phyloP scores from a whole-genome alignment of 2,797 vertebrate genomes.

The Hoplostethus atlanticus region DNA sequence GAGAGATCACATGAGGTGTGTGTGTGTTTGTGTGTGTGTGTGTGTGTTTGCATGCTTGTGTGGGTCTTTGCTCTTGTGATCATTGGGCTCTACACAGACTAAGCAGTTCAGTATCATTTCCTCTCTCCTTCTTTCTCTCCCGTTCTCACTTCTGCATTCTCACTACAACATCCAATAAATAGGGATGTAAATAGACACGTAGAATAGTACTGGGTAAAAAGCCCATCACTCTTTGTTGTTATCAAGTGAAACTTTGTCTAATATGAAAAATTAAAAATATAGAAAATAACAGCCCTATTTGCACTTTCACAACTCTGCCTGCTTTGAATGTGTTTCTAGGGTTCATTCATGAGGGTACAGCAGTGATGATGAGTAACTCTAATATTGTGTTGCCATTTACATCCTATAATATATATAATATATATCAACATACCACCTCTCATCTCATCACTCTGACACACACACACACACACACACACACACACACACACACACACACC shows the following conservation, averaged over 20 bases:
- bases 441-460: not conserved
- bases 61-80: slow-evolving; percentile 73
- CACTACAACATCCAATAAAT: slow-evolving; percentile 69
- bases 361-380: slow-evolving; percentile 12
- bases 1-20: slow-evolving; percentile 76
- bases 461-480: slow-evolving; percentile 2
- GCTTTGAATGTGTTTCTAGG: not conserved
- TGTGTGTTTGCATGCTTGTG: slow-evolving; percentile 41
- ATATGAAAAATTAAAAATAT: slow-evolving; percentile 33
- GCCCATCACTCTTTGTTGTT: slow-evolving; percentile 5
- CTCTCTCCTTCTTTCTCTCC: slow-evolving; percentile 81
- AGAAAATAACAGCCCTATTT: slow-evolving; percentile 7
- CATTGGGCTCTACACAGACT: slow-evolving; percentile 56
- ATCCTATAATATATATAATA: too few species aligned
- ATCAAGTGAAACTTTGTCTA: slow-evolving; percentile 29
- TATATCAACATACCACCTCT: not conserved
- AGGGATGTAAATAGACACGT: slow-evolving; percentile 54
- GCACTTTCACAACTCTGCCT: not conserved
- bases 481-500: slow-evolving; percentile 5
- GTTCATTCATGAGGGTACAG: not conserved
- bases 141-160: slow-evolving; percentile 83
- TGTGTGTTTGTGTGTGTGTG: slow-evolving; percentile 52
- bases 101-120: slow-evolving; percentile 82
- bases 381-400: not conserved
- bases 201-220: slow-evolving; percentile 47